phyloP scores from a whole-genome alignment of 2,888 invertebrate species.

The Tethea ocularis region DNA sequence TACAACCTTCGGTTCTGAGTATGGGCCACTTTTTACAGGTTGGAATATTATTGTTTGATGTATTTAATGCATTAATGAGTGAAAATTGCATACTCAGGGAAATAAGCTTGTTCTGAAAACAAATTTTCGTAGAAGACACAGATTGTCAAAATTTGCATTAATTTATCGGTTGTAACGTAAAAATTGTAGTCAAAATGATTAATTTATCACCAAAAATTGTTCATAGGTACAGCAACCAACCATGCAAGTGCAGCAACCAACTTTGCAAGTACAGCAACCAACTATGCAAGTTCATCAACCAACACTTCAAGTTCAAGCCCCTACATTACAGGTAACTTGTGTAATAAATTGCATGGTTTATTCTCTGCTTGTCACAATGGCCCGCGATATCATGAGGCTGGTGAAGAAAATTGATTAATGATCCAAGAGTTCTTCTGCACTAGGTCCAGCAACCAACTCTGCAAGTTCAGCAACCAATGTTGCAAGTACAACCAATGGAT shows the following conservation, averaged over 20 bases:
- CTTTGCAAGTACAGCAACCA: slow-evolving; percentile 56
- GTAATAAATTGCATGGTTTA: not conserved
- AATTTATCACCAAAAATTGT: not conserved
- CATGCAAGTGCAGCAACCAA: slow-evolving; percentile 57
- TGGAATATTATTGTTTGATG: not conserved
- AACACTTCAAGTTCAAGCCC: slow-evolving; percentile 51
- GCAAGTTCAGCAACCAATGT: slow-evolving; percentile 44
- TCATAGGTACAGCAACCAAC: slow-evolving; percentile 43
- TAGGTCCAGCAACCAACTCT: slow-evolving; percentile 50
- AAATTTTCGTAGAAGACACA: too few relatives aligned
- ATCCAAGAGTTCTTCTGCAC: not conserved
- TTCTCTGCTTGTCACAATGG: not conserved
- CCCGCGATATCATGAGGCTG: not conserved
- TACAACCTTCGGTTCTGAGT: slow-evolving; percentile 51
- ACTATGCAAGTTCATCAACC: slow-evolving; percentile 56
- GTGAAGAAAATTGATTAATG: not conserved
- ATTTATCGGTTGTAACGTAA: not conserved
- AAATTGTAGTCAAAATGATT: not conserved
- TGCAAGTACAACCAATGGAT: slow-evolving; percentile 79
- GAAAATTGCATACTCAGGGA: not conserved
- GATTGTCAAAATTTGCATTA: not conserved
- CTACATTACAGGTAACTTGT: slow-evolving; percentile 41
- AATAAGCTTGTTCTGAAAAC: not conserved
- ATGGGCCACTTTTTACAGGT: slow-evolving; percentile 49
- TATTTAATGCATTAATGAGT: not conserved